Percentiles rank a stretch among this genome's conserved stretches.
phyloP scores from a whole-genome alignment of 2,113 vertebrate species.

The Pollachius pollachius region DNA sequence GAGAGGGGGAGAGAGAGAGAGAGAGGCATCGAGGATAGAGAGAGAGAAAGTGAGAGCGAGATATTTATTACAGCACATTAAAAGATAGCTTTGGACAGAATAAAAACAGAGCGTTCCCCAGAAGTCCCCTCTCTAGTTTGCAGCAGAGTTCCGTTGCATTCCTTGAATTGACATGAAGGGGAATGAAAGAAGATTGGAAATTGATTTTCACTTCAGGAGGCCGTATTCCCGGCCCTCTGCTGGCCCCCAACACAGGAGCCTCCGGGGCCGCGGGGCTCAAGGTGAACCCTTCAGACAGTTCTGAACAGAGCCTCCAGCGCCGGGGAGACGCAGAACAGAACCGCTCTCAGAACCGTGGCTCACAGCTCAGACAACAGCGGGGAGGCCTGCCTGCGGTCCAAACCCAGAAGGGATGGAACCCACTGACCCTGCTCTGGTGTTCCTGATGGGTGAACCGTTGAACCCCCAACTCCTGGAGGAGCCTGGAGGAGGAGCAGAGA shows the following conservation, averaged over 20 bases:
- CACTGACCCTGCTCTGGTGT: too few species aligned
- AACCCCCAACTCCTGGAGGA: too few species aligned
- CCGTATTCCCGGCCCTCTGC: conserved; percentile 27
- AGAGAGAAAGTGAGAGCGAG: neutral
- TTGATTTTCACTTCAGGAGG: conserved; percentile 32
- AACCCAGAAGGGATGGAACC: too few species aligned
- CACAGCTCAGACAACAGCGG: too few species aligned
- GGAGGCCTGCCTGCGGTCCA: too few species aligned
- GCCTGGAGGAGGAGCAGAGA: conserved; percentile 64
- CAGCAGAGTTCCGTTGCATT: neutral
- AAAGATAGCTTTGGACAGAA: conserved; percentile 10
- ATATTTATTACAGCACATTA: neutral
- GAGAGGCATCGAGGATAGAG: neutral
- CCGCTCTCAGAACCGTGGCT: too few species aligned
- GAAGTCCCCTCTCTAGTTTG: neutral
- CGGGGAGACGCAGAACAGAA: too few species aligned
- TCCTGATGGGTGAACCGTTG: too few species aligned
- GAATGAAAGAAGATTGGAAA: conserved; percentile 1
- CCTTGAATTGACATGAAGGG: neutral
- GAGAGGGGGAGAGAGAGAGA: neutral
- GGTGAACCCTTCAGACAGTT: too few species aligned
- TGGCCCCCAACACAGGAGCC: conserved; percentile 5
- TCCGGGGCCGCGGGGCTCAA: neutral
- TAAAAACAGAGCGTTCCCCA: neutral
- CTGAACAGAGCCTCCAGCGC: too few species aligned